Base-by-base conservation (phyloP, 1,140 invertebrate genomes). In the Calosoma granatense region DNA sequence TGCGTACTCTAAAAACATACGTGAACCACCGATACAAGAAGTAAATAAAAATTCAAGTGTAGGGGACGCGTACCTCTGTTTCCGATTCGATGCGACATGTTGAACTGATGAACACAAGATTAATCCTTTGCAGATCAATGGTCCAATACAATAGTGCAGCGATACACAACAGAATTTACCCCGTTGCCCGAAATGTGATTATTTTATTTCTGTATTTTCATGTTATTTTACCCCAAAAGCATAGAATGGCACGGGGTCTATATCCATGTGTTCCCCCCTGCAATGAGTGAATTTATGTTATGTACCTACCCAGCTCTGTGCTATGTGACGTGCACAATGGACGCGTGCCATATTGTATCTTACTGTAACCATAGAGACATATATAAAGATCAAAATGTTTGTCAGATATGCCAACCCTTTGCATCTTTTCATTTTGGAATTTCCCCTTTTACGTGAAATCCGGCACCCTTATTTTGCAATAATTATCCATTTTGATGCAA, bases 391-490 rank as follows among this genome's bases (percentile, higher is more conserved):
- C 23, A 39, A 39, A 51, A 47, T 20, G 20, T 55, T 19, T 3
- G 54, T 14, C n/a, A n/a, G n/a, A n/a, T n/a, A n/a, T n/a, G n/a
- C n/a, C 17, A 30, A 20, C 36, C 36, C 22, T 23, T 26, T 26
- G 23, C 56, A 56, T 57, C 55, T 22, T 62, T 51, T 61, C 60
- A 62, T 62, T 64, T 64, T 56, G 58, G 61, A 60, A 60, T 61
- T 65, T 66, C 67, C 63, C 66, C 65, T 65, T 67, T 67, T 67
- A n/a, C 66, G 63, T 62, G 66, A 66, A 69, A 67, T 67, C 63
- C 62, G 57, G 56, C 60, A 66, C 64, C 66, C 68, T 65, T 61
- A 66, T 64, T 68, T 70, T 67, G 64, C 63, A 70, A 70, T 67
- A 70, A 68, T 70, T 70, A 68, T 64, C 62, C 62, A 66, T 68